Percentiles rank a stretch among this genome's conserved stretches.
Conservation (phyloP, 1,140 invertebrate species). For the Trichonephila inaurata region DNA sequence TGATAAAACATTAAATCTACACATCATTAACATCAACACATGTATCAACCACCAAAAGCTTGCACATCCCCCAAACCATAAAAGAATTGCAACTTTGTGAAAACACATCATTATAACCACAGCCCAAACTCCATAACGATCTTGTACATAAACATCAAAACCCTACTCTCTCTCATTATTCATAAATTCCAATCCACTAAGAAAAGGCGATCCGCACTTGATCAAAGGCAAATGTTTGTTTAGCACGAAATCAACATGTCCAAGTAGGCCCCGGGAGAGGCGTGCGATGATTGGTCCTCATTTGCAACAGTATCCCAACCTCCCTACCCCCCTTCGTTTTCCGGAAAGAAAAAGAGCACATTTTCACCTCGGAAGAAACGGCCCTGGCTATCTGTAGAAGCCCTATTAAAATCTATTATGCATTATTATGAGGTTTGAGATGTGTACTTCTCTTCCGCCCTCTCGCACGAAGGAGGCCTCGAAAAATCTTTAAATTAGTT, state of each 20-base stretch:
- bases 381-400: background rate
- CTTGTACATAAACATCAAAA: background rate
- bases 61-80: background rate
- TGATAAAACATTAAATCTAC: background rate
- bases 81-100: background rate
- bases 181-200: constrained; percentile 13
- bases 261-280: background rate
- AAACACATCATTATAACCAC: background rate
- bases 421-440: constrained; percentile 64
- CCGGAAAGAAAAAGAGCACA: constrained; percentile 56
- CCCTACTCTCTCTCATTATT: background rate
- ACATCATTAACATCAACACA: background rate
- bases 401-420: constrained; percentile 68
- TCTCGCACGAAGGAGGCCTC: background rate
- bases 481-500: constrained; percentile 63
- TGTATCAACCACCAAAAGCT: background rate
- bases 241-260: constrained; percentile 42
- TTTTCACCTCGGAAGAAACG: constrained; percentile 54
- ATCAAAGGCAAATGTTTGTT: constrained; percentile 43
- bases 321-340: too few relatives aligned
- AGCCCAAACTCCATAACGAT: background rate
- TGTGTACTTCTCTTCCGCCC: background rate
- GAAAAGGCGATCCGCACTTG: constrained; percentile 15
- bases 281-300: background rate
- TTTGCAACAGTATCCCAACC: constrained; percentile 17